These are phyloP conservation scores for Dusona sp. DNA, from an alignment of 2,888 invertebrate species.

Conservation along the genomic window DNA sequence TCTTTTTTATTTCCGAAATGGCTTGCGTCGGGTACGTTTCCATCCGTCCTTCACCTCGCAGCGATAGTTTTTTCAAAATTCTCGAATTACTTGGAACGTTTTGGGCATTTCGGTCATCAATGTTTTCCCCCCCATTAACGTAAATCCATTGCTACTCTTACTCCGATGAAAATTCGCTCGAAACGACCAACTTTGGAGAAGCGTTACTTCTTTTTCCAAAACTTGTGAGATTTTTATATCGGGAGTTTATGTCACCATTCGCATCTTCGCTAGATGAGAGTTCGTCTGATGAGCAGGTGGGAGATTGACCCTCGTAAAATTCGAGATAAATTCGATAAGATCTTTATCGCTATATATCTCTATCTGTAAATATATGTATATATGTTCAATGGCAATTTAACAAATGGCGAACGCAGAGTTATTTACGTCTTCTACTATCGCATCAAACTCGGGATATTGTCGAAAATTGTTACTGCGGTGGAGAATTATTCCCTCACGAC, in stretches of 20 bases:
- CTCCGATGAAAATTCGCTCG: not conserved
- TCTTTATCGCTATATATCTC: conserved; percentile 9
- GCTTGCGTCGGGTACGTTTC: too few relatives aligned
- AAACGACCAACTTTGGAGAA: not conserved
- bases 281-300: conserved; percentile 35
- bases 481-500: conserved; percentile 18
- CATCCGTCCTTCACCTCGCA: too few relatives aligned
- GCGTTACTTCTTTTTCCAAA: not conserved
- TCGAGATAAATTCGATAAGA: conserved; percentile 61
- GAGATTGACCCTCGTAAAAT: conserved; percentile 42
- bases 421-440: conserved; percentile 36
- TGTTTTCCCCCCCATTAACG: not conserved
- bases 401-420: conserved; percentile 58
- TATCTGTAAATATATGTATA: not conserved
- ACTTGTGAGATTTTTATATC: conserved; percentile 23
- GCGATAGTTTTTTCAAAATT: too few relatives aligned
- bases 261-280: conserved; percentile 39
- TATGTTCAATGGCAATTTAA: conserved; percentile 55
- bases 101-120: too few relatives aligned
- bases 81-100: too few relatives aligned
- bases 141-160: not conserved
- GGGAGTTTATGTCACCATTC: conserved; percentile 6
- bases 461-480: conserved; percentile 57
- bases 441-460: conserved; percentile 32
- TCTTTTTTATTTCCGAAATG: too few relatives aligned